A percentile compares a stretch with the other conserved stretches of the same genome.
These are phyloP conservation scores for Acestrorhynchus altus DNA, from an alignment of 2,797 vertebrate species.

Conservation along the genomic window DNA sequence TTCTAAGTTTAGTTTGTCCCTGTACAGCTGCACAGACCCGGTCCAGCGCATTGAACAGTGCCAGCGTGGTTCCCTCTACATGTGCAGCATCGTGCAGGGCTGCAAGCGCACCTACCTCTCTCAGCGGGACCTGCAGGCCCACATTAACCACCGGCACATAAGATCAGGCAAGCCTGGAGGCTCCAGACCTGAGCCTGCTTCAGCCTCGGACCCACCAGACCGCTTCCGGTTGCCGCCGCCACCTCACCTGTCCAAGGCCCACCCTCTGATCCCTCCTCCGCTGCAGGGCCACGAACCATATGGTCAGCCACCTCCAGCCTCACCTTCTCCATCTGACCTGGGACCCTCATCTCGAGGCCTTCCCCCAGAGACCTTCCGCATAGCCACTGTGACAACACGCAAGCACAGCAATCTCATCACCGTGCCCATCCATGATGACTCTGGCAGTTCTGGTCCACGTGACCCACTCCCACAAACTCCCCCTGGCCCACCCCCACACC, in stretches of 20 bases:
- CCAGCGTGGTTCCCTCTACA: conserved; percentile 93
- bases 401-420: conserved; percentile 99
- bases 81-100: conserved; percentile 95
- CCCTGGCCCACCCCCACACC: conserved; percentile 82
- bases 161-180: conserved; percentile 86
- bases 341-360: conserved; percentile 77
- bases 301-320: conserved; percentile 77
- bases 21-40: conserved; percentile 91
- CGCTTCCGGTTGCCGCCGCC: conserved; percentile 91
- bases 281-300: conserved; percentile 91
- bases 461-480: conserved; percentile 80
- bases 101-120: conserved; percentile 99
- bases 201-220: conserved; percentile 83
- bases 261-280: conserved; percentile 88
- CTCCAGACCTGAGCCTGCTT: conserved; percentile 83
- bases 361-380: conserved; percentile 94
- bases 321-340: conserved; percentile 81
- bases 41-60: conserved; percentile 99
- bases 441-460: conserved; percentile 77
- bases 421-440: conserved; percentile 98
- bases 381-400: conserved; percentile 88
- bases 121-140: conserved; percentile 97
- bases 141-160: conserved; percentile 98
- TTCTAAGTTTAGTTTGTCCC: conserved; percentile 71
- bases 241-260: conserved; percentile 89